These are phyloP conservation scores for Chascanopsetta lugubris DNA, from an alignment of 2,113 vertebrate species.

Conservation along the genomic window DNA sequence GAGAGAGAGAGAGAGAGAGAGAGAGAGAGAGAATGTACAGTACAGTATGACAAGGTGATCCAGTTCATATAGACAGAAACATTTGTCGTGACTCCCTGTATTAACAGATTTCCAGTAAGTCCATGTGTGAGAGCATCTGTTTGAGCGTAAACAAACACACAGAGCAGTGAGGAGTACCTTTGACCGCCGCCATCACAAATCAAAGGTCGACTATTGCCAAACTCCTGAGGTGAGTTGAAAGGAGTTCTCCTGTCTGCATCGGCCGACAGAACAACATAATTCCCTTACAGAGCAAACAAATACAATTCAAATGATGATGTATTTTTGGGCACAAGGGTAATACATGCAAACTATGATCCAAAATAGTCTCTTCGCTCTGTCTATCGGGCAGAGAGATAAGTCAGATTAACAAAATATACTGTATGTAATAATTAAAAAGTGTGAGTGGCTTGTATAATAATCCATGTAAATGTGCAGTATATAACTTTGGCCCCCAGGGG, in stretches of 20 bases:
- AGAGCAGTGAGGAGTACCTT: conserved; percentile 69
- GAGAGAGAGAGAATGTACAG: conserved; percentile 5
- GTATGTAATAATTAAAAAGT: too few relatives aligned
- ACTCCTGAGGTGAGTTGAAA: conserved; percentile 71
- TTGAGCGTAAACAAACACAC: conserved; percentile 67
- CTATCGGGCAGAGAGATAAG: too few relatives aligned
- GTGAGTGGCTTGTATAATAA: too few relatives aligned
- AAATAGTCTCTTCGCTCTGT: too few relatives aligned
- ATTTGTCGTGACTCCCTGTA: neutral
- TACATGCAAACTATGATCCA: too few relatives aligned
- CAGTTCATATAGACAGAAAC: neutral
- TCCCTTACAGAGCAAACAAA: too few relatives aligned
- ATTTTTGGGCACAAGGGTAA: too few relatives aligned
- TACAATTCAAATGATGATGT: too few relatives aligned
- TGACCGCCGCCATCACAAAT: conserved; percentile 64
- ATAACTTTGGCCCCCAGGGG: neutral
- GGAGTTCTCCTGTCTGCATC: conserved; percentile 49
- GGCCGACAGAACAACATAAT: neutral
- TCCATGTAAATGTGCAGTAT: neutral
- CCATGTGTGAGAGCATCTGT: conserved; percentile 46
- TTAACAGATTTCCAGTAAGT: conserved; percentile 23
- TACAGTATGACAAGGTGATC: neutral
- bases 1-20: conserved; percentile 11
- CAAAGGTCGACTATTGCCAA: conserved; percentile 78
- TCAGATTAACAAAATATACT: too few relatives aligned